phyloP scores from a whole-genome alignment of 2,888 invertebrate genomes.

The Dinocampus coccinellae region DNA sequence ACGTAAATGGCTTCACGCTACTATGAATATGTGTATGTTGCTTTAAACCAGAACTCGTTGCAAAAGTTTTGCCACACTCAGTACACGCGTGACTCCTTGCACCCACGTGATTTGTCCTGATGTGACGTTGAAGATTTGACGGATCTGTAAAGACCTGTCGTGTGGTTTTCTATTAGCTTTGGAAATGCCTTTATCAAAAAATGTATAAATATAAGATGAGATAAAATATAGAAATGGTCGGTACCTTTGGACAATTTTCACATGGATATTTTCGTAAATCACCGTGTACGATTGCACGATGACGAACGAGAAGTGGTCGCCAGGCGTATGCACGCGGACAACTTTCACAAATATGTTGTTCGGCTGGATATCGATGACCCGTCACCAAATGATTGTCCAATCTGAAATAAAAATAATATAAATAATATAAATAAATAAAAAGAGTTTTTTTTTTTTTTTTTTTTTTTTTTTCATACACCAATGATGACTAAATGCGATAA shows the following conservation, averaged over 20 bases:
- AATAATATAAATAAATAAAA: background rate
- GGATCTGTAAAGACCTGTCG: slow-evolving; percentile 95
- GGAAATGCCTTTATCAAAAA: slow-evolving; percentile 49
- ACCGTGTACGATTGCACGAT: slow-evolving; percentile 85
- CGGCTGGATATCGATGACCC: slow-evolving; percentile 82
- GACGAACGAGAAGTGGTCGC: slow-evolving; percentile 84
- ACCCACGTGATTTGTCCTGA: slow-evolving; percentile 94
- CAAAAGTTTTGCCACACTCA: slow-evolving; percentile 99
- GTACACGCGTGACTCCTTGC: slow-evolving; percentile 97
- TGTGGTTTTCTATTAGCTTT: slow-evolving; percentile 69
- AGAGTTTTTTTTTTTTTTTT: too few species aligned
- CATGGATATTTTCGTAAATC: slow-evolving; percentile 90
- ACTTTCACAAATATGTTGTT: slow-evolving; percentile 85
- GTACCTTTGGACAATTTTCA: slow-evolving; percentile 91
- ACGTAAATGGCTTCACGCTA: slow-evolving; percentile 97
- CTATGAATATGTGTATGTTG: slow-evolving; percentile 99
- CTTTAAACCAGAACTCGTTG: slow-evolving; percentile 96
- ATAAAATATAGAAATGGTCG: slow-evolving; percentile 48
- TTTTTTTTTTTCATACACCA: too few species aligned
- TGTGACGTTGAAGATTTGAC: slow-evolving; percentile 96
- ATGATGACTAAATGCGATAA: slow-evolving; percentile 14
- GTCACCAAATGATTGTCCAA: slow-evolving; percentile 86
- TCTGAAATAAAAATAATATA: slow-evolving; percentile 73
- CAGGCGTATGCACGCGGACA: slow-evolving; percentile 88
- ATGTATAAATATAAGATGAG: background rate